Evolutionary conservation across 1,140 invertebrate species (phyloP), one percentile per base, ranked within the genome.

Genomic region (Bombus cullumanus): DNA sequence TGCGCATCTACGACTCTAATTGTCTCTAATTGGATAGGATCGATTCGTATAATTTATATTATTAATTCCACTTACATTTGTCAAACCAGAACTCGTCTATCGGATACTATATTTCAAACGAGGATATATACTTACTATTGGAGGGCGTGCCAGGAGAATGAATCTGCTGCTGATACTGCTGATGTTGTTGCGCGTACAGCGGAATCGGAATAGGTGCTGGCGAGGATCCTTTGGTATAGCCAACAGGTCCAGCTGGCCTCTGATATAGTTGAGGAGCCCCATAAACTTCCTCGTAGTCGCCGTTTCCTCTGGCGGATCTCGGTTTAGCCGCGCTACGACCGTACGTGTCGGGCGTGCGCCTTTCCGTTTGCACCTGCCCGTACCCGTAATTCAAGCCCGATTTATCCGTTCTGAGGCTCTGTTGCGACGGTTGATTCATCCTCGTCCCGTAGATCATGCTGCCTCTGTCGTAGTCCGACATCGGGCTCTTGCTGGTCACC

Each of bases 231-330:
- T 95, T 95, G 4, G 93, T 93, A 62, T 95, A 95, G 0, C 94
- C 95, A 39, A 95, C 93, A 10, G 95, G 95, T 66, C 95, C 96
- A 31, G 95, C 91, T 4, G 95, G 95, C 83, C 95, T 92, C 84
- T 96, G 96, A 86, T 96, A 96, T n/a, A 96, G 76, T 43, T 95
- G 90, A 25, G 94, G 92, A 76, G 93, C 89, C 82, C 93, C 91
- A 92, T 98, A 98, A 53, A 98, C 96, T 91, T 98, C 97, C 95
- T 98, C 97, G 92, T 98, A 98, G 90, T 98, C 97, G 0, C 96
- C 96, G 80, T 95, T 95, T 1, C 86, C 83, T 9, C 92, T 91
- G 13, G 69, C 57, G 5, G 78, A 34, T 43, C 91, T 88, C 3
- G 91, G 87, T 47, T 95, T 94, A n/a, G 94, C 96, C 39, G 94